A percentile compares a stretch with the other conserved stretches of the same genome.
These are phyloP conservation scores for Rhinolophus ferrumequinum DNA, from an alignment of 2,113 vertebrate genomes.

Conservation along the genomic window DNA sequence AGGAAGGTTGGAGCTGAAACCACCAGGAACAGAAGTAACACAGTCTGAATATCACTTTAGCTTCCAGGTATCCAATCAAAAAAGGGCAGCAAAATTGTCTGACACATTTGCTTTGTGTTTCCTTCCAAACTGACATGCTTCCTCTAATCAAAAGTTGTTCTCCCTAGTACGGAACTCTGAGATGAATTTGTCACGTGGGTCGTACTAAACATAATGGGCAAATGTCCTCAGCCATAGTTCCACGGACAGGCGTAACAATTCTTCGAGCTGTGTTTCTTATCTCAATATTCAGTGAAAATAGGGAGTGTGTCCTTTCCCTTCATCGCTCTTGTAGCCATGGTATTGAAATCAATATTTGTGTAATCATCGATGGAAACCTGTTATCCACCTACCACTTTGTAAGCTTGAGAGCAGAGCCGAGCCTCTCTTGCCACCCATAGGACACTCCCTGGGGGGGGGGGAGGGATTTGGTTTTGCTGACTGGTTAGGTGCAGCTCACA, in stretches of 20 bases:
- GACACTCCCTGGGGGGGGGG: neutral
- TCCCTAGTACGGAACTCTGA: neutral
- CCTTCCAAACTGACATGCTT: neutral
- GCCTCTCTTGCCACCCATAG: neutral
- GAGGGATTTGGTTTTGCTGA: neutral
- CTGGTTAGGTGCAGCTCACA: neutral
- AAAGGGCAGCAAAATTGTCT: neutral
- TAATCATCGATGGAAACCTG: neutral
- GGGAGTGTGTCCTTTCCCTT: neutral
- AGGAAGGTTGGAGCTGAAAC: neutral
- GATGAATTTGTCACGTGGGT: neutral
- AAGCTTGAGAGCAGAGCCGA: neutral
- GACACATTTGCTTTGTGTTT: neutral
- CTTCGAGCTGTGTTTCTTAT: neutral
- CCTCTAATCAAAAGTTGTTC: neutral
- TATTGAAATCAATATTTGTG: neutral
- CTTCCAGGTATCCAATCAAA: neutral
- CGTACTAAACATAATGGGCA: neutral
- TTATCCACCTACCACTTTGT: neutral
- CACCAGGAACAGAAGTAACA: neutral
- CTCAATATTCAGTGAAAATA: neutral
- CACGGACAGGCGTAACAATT: neutral
- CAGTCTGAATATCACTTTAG: neutral
- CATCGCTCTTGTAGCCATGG: neutral
- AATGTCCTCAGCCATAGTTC: neutral